Conservation (phyloP, 2,113 vertebrate species). For the Zosterops lateralis region DNA sequence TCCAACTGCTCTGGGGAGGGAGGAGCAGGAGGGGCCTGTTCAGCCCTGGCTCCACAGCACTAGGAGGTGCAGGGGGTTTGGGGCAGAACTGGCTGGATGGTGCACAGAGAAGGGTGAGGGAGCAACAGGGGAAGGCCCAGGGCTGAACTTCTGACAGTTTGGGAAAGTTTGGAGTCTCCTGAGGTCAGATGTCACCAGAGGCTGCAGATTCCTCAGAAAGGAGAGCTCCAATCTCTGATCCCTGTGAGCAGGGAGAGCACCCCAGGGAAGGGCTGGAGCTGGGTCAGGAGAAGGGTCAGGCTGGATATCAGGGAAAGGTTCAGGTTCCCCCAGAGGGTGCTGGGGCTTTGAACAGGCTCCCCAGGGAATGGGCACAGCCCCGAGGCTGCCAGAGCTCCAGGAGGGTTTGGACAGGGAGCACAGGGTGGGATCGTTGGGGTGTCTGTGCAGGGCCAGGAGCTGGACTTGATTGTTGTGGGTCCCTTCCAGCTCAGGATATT, state of each 20-base stretch:
- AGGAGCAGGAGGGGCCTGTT: neutral
- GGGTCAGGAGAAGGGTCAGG: rapidly evolving
- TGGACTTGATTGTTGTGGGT: neutral
- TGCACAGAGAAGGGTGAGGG: neutral
- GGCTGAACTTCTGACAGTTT: neutral
- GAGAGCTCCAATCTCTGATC: neutral
- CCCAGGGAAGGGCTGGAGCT: neutral
- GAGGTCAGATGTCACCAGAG: neutral
- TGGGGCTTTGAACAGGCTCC: neutral
- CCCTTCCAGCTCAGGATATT: neutral
- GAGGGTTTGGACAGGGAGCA: rapidly evolving
- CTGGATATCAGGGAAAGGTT: neutral
- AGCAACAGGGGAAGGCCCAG: neutral
- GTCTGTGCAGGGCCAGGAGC: neutral
- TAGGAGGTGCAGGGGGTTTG: neutral
- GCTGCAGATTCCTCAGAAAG: neutral
- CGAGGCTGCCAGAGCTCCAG: neutral
- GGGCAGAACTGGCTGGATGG: neutral
- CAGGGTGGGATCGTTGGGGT: neutral
- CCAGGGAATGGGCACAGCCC: neutral
- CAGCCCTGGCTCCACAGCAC: neutral
- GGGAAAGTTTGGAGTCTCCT: neutral
- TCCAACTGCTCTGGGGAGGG: neutral
- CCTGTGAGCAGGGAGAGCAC: neutral
- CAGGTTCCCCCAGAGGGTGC: neutral